Evolutionary conservation across 2,888 invertebrate genomes (phyloP), one percentile per base, ranked within the genome.

Genomic region (Blera fallax): DNA sequence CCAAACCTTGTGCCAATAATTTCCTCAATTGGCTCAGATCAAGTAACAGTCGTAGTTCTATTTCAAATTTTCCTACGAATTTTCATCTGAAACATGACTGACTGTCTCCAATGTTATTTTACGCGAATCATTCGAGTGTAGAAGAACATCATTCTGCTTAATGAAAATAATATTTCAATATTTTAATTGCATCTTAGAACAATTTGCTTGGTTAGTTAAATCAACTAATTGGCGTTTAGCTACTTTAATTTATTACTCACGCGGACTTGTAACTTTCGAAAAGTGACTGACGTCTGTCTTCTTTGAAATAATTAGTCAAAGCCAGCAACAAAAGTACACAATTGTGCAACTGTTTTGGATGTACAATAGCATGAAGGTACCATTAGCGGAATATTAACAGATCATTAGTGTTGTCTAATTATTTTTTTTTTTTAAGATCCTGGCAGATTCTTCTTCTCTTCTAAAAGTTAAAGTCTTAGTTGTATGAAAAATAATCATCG

Each of bases 111-210:
- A 16, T 27, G 58, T 10, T 43, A 3, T 24, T 21, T 65, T 50
- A 32, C 7, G 14, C 3, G 1, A 58, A 72, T 40, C 21, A 24
- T 18, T 29, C 50, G 4, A 40, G 16, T 58, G 21, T n/a, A n/a
- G 14, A 24, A 14, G 50, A 4, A 29, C 27, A 58, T 45, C 37
- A 50, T 29, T 60, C 32, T 32, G 24, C 60, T 32, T 69, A 52
- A 14, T 34, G 24, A 60, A 69, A 24, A 29, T 50, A 24, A 43
- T 69, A 67, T 54, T 40, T 50, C 21, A 34, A 52, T 24, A 62
- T 29, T 70, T 78, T 54, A 56, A 78, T 70, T 70, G 27, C 69
- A 70, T 60, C 24, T 40, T 10, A 43, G 40, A 40, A 40, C 16
- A 60, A 16, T 77, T 32, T 29, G 77, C 50, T 77, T 43, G 60